phyloP scores from a whole-genome alignment of 2,888 invertebrate genomes.

The Scaptomyza polygonia region DNA sequence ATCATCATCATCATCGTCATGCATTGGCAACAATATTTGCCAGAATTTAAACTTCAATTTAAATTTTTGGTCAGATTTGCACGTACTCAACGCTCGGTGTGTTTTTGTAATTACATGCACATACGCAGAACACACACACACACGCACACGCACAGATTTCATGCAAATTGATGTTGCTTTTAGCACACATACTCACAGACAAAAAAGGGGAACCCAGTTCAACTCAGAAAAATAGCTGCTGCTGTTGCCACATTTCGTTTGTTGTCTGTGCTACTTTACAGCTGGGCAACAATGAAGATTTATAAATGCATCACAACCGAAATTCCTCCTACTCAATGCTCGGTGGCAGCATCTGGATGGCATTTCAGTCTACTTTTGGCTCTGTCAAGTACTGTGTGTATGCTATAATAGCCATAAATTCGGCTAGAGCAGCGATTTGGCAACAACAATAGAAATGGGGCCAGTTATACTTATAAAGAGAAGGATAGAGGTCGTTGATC shows the following conservation, averaged over 20 bases:
- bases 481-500: slow-evolving; percentile 48
- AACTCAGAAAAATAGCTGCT: slow-evolving; percentile 56
- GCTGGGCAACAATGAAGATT: slow-evolving; percentile 76
- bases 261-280: slow-evolving; percentile 78
- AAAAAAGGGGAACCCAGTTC: slow-evolving; percentile 38
- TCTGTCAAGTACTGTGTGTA: slow-evolving; percentile 62
- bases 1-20: slow-evolving; percentile 51
- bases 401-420: slow-evolving; percentile 74
- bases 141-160: slow-evolving; percentile 42
- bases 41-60: slow-evolving; percentile 77
- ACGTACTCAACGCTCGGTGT: slow-evolving; percentile 69
- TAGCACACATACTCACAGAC: slow-evolving; percentile 42
- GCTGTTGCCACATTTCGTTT: slow-evolving; percentile 61
- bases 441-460: slow-evolving; percentile 57
- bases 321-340: not conserved
- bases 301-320: slow-evolving; percentile 60
- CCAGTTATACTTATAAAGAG: slow-evolving; percentile 9
- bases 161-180: slow-evolving; percentile 79
- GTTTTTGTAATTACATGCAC: slow-evolving; percentile 76
- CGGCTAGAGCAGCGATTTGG: slow-evolving; percentile 71
- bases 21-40: slow-evolving; percentile 60
- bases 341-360: slow-evolving; percentile 38
- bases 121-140: slow-evolving; percentile 38
- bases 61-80: slow-evolving; percentile 81
- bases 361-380: slow-evolving; percentile 39